Evolutionary conservation across 2,113 vertebrate species (phyloP), one percentile per base, ranked within the genome.

Genomic region (Cyprinodon brontotheroides): DNA sequence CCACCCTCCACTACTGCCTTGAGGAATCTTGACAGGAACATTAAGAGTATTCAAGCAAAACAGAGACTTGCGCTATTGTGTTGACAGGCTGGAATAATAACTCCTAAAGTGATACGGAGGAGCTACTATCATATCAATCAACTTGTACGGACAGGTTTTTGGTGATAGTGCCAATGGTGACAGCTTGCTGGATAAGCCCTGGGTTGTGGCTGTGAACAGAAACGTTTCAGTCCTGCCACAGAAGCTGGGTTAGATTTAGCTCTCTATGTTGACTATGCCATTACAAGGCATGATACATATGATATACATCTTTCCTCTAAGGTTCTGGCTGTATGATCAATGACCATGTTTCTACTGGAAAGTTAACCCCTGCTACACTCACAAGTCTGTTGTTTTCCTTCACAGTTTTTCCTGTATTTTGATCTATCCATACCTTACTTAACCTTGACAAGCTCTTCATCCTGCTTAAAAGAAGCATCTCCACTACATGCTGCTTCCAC

Each of bases 1-100:
- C 78, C 77, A 77, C 36, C 40, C 65, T 61, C 10, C 38, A 70
- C 61, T 83, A 59, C 68, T 59, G 60, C 79, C 73, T 64, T 80
- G 74, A 72, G 74, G 62, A 78, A 65, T 76, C 37, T 71, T 63
- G 72, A 79, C 38, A 60, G 73, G 60, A 47, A 39, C 65, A 37
- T 37, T 15, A 41, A 9, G 14, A 72, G 43, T 29, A 48, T 64
- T 72, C 63, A 20, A 61, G 61, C 81, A 73, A 75, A 86, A 82
- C 66, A 17, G 43, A 36, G 0, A 65, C 47, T 57, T 53, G 22
- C 43, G 53, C 57, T 41, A 69, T 9, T 63, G 22, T 43, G 64
- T 15, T 59, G 73, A 81, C 39, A 77, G 50, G 65, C 70, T 17
- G 53, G 61, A 65, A 57, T 81, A 50, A 79, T 45, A 63, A 41